These are phyloP conservation scores for Agrypnia vestita DNA, from an alignment of 1,140 invertebrate species.

Conservation along the genomic window DNA sequence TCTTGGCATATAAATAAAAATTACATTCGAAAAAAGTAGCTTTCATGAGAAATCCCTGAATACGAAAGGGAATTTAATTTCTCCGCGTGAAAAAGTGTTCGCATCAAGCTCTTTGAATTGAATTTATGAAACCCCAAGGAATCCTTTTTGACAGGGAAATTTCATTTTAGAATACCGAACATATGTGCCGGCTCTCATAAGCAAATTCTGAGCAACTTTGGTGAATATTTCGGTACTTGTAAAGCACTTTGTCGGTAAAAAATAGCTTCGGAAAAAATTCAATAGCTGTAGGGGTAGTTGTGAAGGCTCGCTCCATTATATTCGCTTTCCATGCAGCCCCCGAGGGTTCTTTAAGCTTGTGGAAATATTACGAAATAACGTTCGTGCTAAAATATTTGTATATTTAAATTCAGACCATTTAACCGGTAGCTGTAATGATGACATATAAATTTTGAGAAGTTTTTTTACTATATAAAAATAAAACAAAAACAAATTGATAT, in stretches of 20 bases:
- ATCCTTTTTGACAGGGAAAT: slow-evolving; percentile 27
- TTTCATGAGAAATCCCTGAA: slow-evolving; percentile 10
- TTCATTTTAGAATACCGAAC: slow-evolving; percentile 24
- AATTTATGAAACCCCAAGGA: slow-evolving; percentile 27
- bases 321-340: no score
- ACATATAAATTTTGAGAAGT: no score
- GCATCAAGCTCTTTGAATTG: slow-evolving; percentile 18
- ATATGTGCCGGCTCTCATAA: slow-evolving; percentile 12
- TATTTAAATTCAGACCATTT: no score
- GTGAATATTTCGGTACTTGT: background rate
- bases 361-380: no score
- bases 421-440: no score
- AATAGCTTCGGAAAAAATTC: background rate
- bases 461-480: no score
- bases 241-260: slow-evolving; percentile 11
- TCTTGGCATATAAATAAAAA: no score
- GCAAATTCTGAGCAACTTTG: background rate
- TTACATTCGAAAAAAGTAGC: no score
- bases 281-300: background rate
- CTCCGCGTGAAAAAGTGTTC: slow-evolving; percentile 8
- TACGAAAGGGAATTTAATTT: slow-evolving; percentile 21
- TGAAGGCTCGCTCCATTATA: no score
- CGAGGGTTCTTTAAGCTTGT: no score
- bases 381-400: no score
- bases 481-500: no score